Base-by-base conservation (phyloP, 2,888 invertebrate genomes). In the Drosophila birchii region DNA sequence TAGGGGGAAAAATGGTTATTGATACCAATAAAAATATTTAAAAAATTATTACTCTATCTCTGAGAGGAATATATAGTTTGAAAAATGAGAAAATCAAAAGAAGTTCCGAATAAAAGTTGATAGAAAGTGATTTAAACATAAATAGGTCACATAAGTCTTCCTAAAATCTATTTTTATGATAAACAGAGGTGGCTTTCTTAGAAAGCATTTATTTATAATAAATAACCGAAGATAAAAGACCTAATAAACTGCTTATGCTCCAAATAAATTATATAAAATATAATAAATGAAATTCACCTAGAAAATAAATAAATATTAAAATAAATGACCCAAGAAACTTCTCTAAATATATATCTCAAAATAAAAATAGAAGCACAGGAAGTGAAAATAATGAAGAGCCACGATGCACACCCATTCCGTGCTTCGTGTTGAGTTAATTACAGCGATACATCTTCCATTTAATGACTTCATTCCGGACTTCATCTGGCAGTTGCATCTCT, bases 381-480 rank as follows among this genome's bases (percentile, higher is more conserved):
- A 55, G 55, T 55, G 18, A 18, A 43, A 43, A 55, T 54, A 41
- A 54, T 60, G 41, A 34, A 55, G 23, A 26, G 5, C 23, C 34
- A 6, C 32, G 20, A 23, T 34, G 34, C 55, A 41, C 23, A 43
- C 60, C 60, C 54, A n/a, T 54, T 43, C 23, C 55, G 5, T 39
- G 45, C 47, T 29, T 38, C 29, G n/a, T 38, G 26, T 14, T 20
- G 11, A 18, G 23, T 44, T 45, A 45, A 64, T 66, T 49, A 38
- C 14, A 36, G 41, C 39, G 68, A 55, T 68, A 41, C 26, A 68
- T 66, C 66, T 66, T 38, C 49, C 49, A 23, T 68, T 68, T 68
- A 68, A 68, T 68, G 68, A 68, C 68, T 68, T 68, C 66, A 68
- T 68, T 68, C 29, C 20, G 41, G 14, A 29, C 36, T 63, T 60